A percentile compares a stretch with the other conserved stretches of the same genome.
These are phyloP conservation scores for Astyanax mexicanus DNA, from an alignment of 2,797 vertebrate genomes.

Conservation along the genomic window DNA sequence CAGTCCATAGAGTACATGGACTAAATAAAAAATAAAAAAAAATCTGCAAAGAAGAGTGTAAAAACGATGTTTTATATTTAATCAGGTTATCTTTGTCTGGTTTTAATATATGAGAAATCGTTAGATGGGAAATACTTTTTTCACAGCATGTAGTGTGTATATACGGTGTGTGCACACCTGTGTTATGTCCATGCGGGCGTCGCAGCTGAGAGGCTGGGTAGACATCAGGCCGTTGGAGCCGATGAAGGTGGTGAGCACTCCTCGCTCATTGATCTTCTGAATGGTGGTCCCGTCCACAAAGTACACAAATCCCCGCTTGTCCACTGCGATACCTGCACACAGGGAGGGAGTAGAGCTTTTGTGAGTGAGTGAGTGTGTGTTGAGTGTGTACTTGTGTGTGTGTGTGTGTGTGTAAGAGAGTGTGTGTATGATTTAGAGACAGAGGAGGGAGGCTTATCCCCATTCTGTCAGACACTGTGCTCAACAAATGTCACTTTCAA, in stretches of 20 bases:
- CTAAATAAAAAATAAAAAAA: too few relatives aligned
- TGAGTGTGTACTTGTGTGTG: conserved; percentile 1
- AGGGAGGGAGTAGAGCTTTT: neutral
- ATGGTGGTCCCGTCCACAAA: conserved; percentile 91
- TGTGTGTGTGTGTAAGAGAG: conserved; percentile 20
- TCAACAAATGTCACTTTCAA: conserved; percentile 34
- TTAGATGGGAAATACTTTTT: too few relatives aligned
- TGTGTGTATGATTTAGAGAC: conserved; percentile 8
- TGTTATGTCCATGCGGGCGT: conserved; percentile 87
- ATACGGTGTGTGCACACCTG: conserved; percentile 72
- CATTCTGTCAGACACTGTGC: conserved; percentile 29
- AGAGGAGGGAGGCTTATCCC: conserved; percentile 14
- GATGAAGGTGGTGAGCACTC: conserved; percentile 85
- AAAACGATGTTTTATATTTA: too few relatives aligned
- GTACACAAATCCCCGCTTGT: conserved; percentile 86
- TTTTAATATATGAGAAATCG: too few relatives aligned
- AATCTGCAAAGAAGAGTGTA: too few relatives aligned
- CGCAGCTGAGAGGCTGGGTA: conserved; percentile 87
- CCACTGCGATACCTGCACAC: conserved; percentile 83
- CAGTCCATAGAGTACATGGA: too few relatives aligned
- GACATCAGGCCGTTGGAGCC: conserved; percentile 86
- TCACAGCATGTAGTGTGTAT: neutral
- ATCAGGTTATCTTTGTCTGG: too few relatives aligned
- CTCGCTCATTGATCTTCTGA: conserved; percentile 84
- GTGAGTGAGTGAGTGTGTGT: conserved; percentile 19